A percentile compares a stretch with the other conserved stretches of the same genome.
Conservation (phyloP, 2,888 invertebrate species). For the Erebia epiphron region DNA sequence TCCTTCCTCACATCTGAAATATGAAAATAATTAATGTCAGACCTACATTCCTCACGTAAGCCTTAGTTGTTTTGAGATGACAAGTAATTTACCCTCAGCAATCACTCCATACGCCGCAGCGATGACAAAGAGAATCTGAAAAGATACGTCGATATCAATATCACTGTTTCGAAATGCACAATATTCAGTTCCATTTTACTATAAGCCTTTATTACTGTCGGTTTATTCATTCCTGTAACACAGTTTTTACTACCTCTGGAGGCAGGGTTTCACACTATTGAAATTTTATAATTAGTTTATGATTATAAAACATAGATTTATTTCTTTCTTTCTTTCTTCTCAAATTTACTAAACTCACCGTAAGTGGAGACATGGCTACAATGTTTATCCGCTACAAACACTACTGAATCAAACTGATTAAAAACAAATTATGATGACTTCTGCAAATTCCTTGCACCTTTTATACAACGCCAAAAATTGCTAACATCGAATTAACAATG, state of each 20-base stretch:
- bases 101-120: constrained; percentile 70
- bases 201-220: no score
- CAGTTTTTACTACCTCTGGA: no score
- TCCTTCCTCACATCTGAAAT: constrained; percentile 47
- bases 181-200: background rate
- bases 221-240: no score
- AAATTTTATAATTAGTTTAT: no score
- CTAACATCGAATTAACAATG: constrained; percentile 76
- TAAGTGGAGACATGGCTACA: constrained; percentile 69
- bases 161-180: background rate
- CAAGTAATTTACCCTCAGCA: constrained; percentile 60
- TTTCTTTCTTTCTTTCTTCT: background rate
- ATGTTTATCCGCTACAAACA: constrained; percentile 52
- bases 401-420: constrained; percentile 58
- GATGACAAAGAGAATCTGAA: constrained; percentile 75
- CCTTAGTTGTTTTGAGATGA: background rate
- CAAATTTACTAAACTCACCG: constrained; percentile 57
- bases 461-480: constrained; percentile 75
- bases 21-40: background rate
- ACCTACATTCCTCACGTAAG: background rate
- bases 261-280: no score
- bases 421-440: constrained; percentile 57
- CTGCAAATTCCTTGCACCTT: constrained; percentile 67
- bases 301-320: no score
- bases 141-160: constrained; percentile 32